These are phyloP conservation scores for Hyposoter didymator DNA, from an alignment of 2,888 invertebrate species.

Conservation along the genomic window DNA sequence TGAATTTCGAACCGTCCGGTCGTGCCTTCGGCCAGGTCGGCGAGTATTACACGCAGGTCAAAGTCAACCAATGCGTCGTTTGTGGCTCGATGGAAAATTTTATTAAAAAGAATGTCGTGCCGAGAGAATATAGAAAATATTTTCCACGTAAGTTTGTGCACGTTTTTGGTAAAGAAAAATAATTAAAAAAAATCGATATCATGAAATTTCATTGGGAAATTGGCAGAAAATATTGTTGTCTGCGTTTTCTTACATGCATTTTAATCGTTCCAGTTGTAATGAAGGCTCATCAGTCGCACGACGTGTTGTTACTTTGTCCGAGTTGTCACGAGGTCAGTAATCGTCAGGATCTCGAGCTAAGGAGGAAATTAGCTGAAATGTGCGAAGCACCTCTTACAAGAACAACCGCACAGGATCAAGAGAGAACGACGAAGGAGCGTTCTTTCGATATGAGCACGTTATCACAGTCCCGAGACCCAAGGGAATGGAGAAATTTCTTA, in stretches of 20 bases:
- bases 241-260: conserved; percentile 4
- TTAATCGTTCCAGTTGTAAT: conserved; percentile 86
- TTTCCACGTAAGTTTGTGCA: conserved; percentile 87
- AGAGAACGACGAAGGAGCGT: conserved; percentile 23
- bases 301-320: conserved; percentile 90
- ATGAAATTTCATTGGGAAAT: background rate
- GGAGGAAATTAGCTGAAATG: conserved; percentile 86
- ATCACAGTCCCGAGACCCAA: conserved; percentile 72
- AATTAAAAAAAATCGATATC: conserved; percentile 11
- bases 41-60: conserved; percentile 89
- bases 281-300: conserved; percentile 93
- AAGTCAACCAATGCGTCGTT: conserved; percentile 92
- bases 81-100: conserved; percentile 90
- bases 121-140: conserved; percentile 91
- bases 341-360: conserved; percentile 87
- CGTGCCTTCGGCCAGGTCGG: conserved; percentile 89
- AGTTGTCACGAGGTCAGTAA: conserved; percentile 90
- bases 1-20: conserved; percentile 92
- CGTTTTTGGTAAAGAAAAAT: background rate
- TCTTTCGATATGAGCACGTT: background rate
- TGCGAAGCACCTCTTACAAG: conserved; percentile 88
- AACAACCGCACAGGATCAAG: conserved; percentile 78
- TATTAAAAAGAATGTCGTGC: conserved; percentile 92
- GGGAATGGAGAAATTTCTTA: conserved; percentile 85
- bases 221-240: background rate